Evolutionary conservation across 2,797 vertebrate genomes (phyloP), one percentile per base, ranked within the genome.

Genomic region (Mallotus villosus): DNA sequence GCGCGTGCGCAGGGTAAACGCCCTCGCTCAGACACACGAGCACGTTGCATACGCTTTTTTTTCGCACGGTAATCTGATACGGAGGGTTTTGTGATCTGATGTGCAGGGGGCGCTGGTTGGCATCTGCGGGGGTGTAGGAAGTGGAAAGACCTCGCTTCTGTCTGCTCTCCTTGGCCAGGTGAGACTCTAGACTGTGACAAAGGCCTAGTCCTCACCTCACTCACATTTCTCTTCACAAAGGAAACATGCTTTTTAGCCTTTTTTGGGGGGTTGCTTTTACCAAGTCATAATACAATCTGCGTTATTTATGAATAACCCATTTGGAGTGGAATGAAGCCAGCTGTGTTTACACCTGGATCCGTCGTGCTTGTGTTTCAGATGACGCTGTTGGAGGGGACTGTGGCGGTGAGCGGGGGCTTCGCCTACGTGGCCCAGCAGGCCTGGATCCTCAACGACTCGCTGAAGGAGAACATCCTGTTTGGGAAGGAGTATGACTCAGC

Each of bases 361-460:
- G 41, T 12, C 14, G 41, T 11, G 41, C 41, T 46, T 46, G 41
- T 46, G n/a, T 46, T 46, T 22, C 84, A 95, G 94, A 94, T 95
- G 93, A 94, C 92, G 17, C 80, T 95, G 75, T 82, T 95, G n/a
- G 91, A 91, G 41, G 94, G 94, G 19, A 89, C 86, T 1, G 82
- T 94, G 11, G 92, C 93, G 5, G 93, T 87, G 34, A 87, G 78
- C 1, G 92, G 90, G 19, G 91, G 81, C 55, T 93, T 94, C 2
- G 93, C 93, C 16, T 95, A 94, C 19, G 92, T 91, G 0, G 90
- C 94, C 51, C 94, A 95, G 79, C 94, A 95, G 85, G 93, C 93
- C 64, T 95, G 94, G 94, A 94, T 95, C 81, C 89, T 95, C 68
- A 94, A 95, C 78, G 86, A 93, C 75, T 93, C 94, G n/a, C 80